Evolutionary conservation across 2,113 vertebrate genomes (phyloP).

Genomic region (Megaceryle torquata): DNA sequence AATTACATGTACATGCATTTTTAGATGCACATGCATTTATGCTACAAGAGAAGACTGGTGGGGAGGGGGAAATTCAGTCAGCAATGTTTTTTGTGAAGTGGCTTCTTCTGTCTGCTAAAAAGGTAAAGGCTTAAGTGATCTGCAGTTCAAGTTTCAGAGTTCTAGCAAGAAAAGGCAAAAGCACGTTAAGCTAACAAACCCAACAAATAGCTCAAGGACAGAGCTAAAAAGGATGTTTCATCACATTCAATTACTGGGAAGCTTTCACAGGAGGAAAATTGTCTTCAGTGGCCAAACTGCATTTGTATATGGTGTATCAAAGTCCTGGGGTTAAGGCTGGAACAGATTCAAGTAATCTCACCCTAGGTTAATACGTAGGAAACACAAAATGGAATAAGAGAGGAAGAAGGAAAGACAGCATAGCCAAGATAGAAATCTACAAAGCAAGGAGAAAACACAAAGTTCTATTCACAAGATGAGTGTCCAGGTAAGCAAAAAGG

Average conservation of each 20-base stretch:
- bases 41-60: not conserved
- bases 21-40: not conserved
- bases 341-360: slow-evolving; percentile 16
- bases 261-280: slow-evolving; percentile 31
- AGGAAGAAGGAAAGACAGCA: not conserved
- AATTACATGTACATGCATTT: not conserved
- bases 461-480: not conserved
- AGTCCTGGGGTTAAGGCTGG: slow-evolving; percentile 1
- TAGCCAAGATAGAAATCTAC: slow-evolving; percentile 3
- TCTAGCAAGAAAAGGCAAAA: not conserved
- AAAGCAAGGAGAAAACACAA: slow-evolving; percentile 12
- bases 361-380: not conserved
- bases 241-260: slow-evolving; percentile 13
- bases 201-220: slow-evolving; percentile 37
- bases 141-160: not conserved
- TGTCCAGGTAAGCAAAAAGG: not conserved
- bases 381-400: not conserved
- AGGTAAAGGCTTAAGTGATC: not conserved
- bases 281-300: slow-evolving; percentile 9
- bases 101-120: not conserved
- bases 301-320: slow-evolving; percentile 17
- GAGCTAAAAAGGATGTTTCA: slow-evolving; percentile 3
- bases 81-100: not conserved
- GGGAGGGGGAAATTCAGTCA: not conserved
- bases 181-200: not conserved